Conservation (phyloP, 2,797 vertebrate genomes). For the Hydrocynus forskahlii region DNA sequence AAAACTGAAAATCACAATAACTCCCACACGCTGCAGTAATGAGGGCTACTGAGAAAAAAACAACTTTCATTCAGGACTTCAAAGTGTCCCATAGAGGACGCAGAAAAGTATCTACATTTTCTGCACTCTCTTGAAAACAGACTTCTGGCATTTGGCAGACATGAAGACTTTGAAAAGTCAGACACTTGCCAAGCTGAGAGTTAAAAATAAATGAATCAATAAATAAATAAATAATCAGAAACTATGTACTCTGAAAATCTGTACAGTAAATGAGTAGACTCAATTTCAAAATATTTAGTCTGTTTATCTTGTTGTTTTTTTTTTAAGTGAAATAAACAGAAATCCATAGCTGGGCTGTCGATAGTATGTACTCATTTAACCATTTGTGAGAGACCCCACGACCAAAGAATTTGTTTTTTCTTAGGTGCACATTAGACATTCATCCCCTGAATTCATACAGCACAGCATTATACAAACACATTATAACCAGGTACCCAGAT, state of each 20-base stretch:
- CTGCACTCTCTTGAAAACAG: slow-evolving; percentile 8
- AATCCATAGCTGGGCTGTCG: not conserved
- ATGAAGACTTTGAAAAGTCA: slow-evolving; percentile 36
- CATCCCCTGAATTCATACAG: too few species aligned
- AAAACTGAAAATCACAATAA: slow-evolving; percentile 16
- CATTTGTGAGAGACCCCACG: too few species aligned
- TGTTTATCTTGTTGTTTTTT: too few species aligned
- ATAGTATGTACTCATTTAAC: not conserved
- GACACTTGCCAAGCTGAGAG: slow-evolving; percentile 25
- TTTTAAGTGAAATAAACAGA: not conserved
- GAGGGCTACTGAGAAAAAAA: slow-evolving; percentile 2
- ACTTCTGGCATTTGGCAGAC: not conserved
- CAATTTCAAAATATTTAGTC: not conserved
- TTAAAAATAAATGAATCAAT: slow-evolving; percentile 5
- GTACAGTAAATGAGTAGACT: not conserved
- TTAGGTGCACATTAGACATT: too few species aligned
- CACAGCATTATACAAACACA: too few species aligned
- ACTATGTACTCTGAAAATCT: not conserved
- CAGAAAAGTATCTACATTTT: slow-evolving; percentile 1
- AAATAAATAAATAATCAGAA: not conserved
- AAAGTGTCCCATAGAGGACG: slow-evolving; percentile 23
- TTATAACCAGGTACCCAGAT: too few species aligned
- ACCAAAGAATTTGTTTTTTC: too few species aligned
- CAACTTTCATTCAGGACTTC: slow-evolving; percentile 15
- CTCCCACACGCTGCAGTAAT: slow-evolving; percentile 2